phyloP scores from a whole-genome alignment of 2,797 vertebrate species.

The Sphaeramia orbicularis region DNA sequence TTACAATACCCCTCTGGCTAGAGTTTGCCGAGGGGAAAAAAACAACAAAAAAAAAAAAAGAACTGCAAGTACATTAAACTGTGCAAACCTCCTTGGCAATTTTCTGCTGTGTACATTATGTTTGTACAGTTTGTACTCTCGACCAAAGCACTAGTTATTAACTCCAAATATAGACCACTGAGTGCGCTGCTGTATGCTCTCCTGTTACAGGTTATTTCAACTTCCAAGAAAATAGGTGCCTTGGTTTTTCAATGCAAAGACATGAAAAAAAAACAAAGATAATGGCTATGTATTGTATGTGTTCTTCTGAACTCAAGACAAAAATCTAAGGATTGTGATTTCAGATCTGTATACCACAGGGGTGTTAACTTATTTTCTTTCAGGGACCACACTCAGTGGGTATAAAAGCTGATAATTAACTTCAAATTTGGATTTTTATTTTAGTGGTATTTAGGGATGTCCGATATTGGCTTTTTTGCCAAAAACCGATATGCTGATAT shows the following conservation, averaged over 20 bases:
- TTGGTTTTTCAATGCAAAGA: background rate
- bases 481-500: too few species aligned
- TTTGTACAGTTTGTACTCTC: background rate
- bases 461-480: too few species aligned
- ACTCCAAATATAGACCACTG: constrained; percentile 4
- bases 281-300: background rate
- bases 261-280: background rate
- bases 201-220: background rate
- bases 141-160: background rate
- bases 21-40: too few species aligned
- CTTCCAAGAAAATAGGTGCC: background rate
- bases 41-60: too few species aligned
- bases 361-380: too few species aligned
- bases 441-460: too few species aligned
- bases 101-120: constrained; percentile 16
- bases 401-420: too few species aligned
- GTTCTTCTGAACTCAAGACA: background rate
- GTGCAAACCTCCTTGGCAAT: background rate
- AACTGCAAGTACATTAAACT: constrained; percentile 1
- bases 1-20: too few species aligned
- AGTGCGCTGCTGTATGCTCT: too few species aligned
- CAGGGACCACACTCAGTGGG: too few species aligned
- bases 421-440: too few species aligned
- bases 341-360: too few species aligned
- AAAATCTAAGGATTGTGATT: background rate